Evolutionary conservation across 2,888 invertebrate genomes (phyloP).

Genomic region (Danaus chrysippus): DNA sequence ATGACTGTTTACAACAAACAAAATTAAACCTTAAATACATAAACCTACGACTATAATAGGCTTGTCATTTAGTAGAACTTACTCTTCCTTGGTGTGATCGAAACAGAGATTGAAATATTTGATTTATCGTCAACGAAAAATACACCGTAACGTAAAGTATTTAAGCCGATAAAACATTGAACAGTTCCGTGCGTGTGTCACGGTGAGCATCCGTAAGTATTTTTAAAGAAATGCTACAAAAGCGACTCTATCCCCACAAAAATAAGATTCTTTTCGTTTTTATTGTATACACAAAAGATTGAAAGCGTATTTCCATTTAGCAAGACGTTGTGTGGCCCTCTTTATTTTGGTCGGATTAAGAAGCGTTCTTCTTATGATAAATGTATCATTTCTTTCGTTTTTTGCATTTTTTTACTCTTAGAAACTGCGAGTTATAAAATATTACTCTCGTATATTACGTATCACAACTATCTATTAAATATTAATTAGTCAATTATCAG

Average conservation of each 20-base stretch:
- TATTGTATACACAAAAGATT: conserved; percentile 26
- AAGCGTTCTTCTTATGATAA: conserved; percentile 63
- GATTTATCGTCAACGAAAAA: conserved; percentile 54
- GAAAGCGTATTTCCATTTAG: conserved; percentile 57
- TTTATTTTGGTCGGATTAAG: conserved; percentile 67
- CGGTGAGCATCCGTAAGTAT: conserved; percentile 52
- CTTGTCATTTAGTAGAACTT: conserved; percentile 41
- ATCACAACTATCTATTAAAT: too few species aligned
- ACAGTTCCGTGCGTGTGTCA: conserved; percentile 55
- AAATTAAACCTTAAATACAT: conserved; percentile 59
- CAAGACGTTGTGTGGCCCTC: conserved; percentile 53
- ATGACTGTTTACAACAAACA: conserved; percentile 48
- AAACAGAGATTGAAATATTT: conserved; percentile 68
- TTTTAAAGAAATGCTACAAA: conserved; percentile 43
- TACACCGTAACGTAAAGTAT: conserved; percentile 61
- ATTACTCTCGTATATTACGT: too few species aligned
- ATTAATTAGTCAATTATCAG: too few species aligned
- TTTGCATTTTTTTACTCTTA: conserved; percentile 41
- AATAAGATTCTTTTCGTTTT: conserved; percentile 48
- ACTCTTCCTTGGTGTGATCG: conserved; percentile 56
- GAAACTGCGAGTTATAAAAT: background rate
- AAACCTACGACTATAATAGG: conserved; percentile 51
- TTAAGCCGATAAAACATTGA: conserved; percentile 64
- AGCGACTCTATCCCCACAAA: conserved; percentile 42
- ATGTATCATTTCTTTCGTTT: conserved; percentile 57